These are phyloP conservation scores for Hemiprocne comata DNA, from an alignment of 2,113 vertebrate species.

Conservation along the genomic window DNA sequence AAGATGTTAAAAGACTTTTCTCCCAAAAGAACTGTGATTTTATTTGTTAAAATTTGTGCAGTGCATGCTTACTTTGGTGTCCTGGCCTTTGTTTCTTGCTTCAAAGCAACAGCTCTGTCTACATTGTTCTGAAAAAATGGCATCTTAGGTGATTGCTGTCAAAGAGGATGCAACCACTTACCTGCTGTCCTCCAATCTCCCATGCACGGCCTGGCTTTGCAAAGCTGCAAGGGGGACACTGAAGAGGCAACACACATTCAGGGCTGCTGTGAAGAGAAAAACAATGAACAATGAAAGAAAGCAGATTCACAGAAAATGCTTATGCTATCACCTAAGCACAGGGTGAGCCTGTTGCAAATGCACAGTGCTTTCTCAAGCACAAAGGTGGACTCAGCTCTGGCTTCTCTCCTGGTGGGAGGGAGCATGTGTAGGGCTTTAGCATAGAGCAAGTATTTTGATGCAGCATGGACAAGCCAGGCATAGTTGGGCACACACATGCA, in stretches of 20 bases:
- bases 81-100: background rate
- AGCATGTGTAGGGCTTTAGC: background rate
- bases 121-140: background rate
- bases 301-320: background rate
- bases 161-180: background rate
- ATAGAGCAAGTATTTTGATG: background rate
- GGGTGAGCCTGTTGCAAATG: background rate
- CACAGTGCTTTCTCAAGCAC: background rate
- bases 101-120: background rate
- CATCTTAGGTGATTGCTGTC: background rate
- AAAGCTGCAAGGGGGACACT: background rate
- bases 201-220: background rate
- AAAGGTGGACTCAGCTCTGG: background rate
- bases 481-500: rapidly evolving
- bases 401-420: background rate
- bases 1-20: background rate
- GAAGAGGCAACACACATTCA: background rate
- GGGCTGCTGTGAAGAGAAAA: background rate
- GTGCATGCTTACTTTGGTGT: background rate
- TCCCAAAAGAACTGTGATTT: background rate
- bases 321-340: background rate
- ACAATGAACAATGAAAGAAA: background rate
- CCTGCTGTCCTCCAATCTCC: background rate
- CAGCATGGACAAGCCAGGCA: background rate
- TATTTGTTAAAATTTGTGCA: background rate